Conservation (phyloP, 2,113 vertebrate genomes). For the Caranx ignobilis region DNA sequence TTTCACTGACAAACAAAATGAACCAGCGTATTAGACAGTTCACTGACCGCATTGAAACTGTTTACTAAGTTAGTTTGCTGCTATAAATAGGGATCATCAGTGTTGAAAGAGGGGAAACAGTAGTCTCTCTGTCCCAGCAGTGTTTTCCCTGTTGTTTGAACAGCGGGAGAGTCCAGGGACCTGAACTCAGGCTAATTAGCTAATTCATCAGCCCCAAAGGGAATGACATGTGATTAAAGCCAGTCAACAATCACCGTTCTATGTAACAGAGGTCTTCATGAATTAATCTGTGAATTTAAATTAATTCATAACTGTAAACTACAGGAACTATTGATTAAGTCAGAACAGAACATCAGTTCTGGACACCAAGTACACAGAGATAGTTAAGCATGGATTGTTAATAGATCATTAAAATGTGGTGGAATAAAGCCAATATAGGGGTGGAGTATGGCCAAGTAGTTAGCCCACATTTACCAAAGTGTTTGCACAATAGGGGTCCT, state of each 20-base stretch:
- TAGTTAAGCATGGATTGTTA: neutral
- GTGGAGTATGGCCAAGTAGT: too few species aligned
- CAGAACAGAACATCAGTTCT: neutral
- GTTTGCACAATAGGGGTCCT: neutral
- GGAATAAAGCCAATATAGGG: neutral
- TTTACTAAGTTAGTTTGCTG: slow-evolving; percentile 61
- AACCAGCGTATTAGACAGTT: slow-evolving; percentile 52
- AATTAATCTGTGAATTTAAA: neutral
- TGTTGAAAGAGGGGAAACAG: slow-evolving; percentile 55
- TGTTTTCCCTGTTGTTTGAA: slow-evolving; percentile 58
- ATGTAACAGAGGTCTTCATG: neutral
- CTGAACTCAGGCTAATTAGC: slow-evolving; percentile 66
- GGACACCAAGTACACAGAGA: too few species aligned
- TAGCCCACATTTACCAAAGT: neutral
- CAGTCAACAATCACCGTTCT: slow-evolving; percentile 36
- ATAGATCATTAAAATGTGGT: neutral
- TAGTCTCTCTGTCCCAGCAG: slow-evolving; percentile 64
- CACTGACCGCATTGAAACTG: slow-evolving; percentile 55
- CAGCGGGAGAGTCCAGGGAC: slow-evolving; percentile 54
- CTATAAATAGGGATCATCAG: slow-evolving; percentile 64
- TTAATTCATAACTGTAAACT: neutral
- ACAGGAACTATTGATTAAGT: neutral
- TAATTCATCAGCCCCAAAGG: slow-evolving; percentile 56
- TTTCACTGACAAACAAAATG: slow-evolving; percentile 39
- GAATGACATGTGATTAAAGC: slow-evolving; percentile 56